phyloP scores from a whole-genome alignment of 2,888 invertebrate species.

The Punctoribates punctum region DNA sequence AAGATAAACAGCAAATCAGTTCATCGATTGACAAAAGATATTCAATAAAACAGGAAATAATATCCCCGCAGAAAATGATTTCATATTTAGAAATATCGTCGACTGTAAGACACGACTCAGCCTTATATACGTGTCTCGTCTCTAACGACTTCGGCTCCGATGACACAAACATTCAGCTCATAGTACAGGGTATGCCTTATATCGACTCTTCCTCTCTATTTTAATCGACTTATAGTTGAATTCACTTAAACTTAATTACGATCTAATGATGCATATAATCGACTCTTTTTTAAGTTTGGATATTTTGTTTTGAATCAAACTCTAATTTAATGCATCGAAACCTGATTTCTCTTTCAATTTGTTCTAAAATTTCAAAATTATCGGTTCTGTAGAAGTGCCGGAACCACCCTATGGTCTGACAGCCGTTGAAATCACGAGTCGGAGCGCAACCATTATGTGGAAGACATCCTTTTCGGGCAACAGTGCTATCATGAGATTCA shows the following conservation, averaged over 20 bases:
- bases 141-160: slow-evolving; percentile 86
- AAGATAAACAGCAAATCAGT: slow-evolving; percentile 42
- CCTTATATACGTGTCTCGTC: slow-evolving; percentile 61
- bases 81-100: slow-evolving; percentile 41
- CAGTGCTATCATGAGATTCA: slow-evolving; percentile 48
- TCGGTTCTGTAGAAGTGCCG: slow-evolving; percentile 52
- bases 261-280: slow-evolving; percentile 7
- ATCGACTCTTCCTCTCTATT: neutral
- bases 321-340: slow-evolving; percentile 20
- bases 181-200: slow-evolving; percentile 62
- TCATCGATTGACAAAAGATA: slow-evolving; percentile 40
- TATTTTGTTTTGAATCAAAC: slow-evolving; percentile 4
- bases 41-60: slow-evolving; percentile 42
- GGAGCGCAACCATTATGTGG: slow-evolving; percentile 52
- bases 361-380: neutral
- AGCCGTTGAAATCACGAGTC: slow-evolving; percentile 51
- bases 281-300: slow-evolving; percentile 7
- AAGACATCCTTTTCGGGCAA: slow-evolving; percentile 54
- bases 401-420: slow-evolving; percentile 53
- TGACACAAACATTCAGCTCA: slow-evolving; percentile 81
- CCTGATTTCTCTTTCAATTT: neutral
- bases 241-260: slow-evolving; percentile 18
- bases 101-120: slow-evolving; percentile 53
- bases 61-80: slow-evolving; percentile 37
- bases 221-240: neutral